These are phyloP conservation scores for Percina caprodes DNA, from an alignment of 2,113 vertebrate species.

Conservation along the genomic window DNA sequence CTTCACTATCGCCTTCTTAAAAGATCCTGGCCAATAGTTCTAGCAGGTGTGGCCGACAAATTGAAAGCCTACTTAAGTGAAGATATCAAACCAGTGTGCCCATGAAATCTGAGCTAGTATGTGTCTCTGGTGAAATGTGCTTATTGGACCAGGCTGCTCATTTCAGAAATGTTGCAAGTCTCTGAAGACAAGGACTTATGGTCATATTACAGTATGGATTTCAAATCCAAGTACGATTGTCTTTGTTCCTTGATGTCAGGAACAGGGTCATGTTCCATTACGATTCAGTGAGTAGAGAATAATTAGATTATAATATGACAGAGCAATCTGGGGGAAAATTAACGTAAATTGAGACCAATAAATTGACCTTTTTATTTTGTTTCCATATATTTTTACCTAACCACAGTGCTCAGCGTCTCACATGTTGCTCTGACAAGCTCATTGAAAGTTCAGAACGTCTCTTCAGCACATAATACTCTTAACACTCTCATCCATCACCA, in stretches of 20 bases:
- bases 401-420: background rate
- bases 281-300: background rate
- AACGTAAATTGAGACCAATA: background rate
- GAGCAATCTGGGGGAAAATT: too few relatives aligned
- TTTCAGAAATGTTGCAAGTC: slow-evolving; percentile 30
- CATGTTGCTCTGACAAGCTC: slow-evolving; percentile 10
- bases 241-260: slow-evolving; percentile 38
- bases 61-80: slow-evolving; percentile 33
- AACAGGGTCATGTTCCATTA: slow-evolving; percentile 10
- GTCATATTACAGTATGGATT: slow-evolving; percentile 46
- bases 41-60: slow-evolving; percentile 30
- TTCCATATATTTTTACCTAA: background rate
- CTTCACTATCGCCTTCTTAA: slow-evolving; percentile 35
- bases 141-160: slow-evolving; percentile 27
- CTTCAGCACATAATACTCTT: slow-evolving; percentile 51
- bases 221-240: slow-evolving; percentile 13
- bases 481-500: slow-evolving; percentile 45
- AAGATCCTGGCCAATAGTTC: slow-evolving; percentile 23
- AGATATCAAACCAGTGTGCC: slow-evolving; percentile 54
- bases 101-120: slow-evolving; percentile 39
- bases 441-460: slow-evolving; percentile 22
- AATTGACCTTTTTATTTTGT: background rate
- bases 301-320: background rate
- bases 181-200: slow-evolving; percentile 29
- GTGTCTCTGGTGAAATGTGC: slow-evolving; percentile 34